Percentiles rank a stretch among this genome's conserved stretches.
These are phyloP conservation scores for Puntigrus tetrazona DNA, from an alignment of 2,113 vertebrate species.

Conservation along the genomic window DNA sequence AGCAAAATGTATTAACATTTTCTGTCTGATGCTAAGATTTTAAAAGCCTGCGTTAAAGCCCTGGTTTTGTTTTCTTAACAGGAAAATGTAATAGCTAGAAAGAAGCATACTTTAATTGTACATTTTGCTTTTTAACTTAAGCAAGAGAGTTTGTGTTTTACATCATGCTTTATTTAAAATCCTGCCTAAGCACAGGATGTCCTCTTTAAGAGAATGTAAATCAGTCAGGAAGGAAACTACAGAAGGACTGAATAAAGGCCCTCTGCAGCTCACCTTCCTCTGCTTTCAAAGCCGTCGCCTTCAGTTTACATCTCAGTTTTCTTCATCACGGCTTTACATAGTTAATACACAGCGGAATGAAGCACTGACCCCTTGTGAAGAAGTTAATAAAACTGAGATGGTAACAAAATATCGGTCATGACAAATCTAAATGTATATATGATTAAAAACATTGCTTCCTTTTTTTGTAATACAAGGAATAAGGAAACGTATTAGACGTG, in stretches of 20 bases:
- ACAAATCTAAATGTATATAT: not conserved
- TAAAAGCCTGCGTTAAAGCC: not conserved
- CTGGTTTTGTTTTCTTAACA: not conserved
- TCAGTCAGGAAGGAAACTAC: slow-evolving; percentile 65
- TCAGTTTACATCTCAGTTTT: not conserved
- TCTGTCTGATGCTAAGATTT: not conserved
- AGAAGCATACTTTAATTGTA: not conserved
- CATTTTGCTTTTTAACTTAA: not conserved
- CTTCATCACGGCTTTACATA: not conserved
- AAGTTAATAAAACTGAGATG: not conserved
- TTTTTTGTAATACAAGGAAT: not conserved
- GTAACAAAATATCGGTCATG: not conserved
- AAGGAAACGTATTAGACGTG: not conserved
- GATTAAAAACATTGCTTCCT: not conserved
- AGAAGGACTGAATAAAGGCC: slow-evolving; percentile 51
- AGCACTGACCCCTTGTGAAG: not conserved
- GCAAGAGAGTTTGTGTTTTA: slow-evolving; percentile 21
- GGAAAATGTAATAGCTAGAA: not conserved
- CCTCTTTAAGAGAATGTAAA: slow-evolving; percentile 49
- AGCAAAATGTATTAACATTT: not conserved
- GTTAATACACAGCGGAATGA: not conserved
- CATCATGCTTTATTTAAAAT: slow-evolving; percentile 7
- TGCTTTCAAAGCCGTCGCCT: not conserved
- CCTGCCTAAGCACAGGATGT: slow-evolving; percentile 57
- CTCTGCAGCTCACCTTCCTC: slow-evolving; percentile 28